Conservation (phyloP, 2,888 invertebrate species). For the Epirrhoe tristata region DNA sequence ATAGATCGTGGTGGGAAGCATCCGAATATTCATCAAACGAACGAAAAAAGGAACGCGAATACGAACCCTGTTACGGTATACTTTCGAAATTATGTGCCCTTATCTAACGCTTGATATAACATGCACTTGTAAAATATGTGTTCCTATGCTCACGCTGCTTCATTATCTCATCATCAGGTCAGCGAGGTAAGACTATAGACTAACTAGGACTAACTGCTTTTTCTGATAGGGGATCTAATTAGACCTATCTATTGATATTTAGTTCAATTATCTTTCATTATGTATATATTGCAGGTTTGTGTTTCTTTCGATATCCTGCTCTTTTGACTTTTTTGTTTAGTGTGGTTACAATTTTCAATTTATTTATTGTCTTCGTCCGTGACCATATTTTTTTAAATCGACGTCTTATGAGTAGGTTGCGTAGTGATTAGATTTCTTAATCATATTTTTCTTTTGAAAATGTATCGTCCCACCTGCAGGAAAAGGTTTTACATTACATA, state of each 20-base stretch:
- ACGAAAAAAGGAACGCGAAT: too few relatives aligned
- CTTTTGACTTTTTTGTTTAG: neutral
- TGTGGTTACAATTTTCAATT: neutral
- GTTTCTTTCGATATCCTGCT: neutral
- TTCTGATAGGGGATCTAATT: neutral
- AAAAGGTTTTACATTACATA: neutral
- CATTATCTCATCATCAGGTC: slow-evolving; percentile 64
- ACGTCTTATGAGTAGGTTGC: neutral
- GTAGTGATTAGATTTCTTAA: neutral
- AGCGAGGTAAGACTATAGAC: slow-evolving; percentile 71
- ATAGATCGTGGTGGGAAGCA: too few relatives aligned
- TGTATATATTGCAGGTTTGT: neutral
- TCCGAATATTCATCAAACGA: too few relatives aligned
- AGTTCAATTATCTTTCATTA: neutral
- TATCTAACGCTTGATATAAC: slow-evolving; percentile 42
- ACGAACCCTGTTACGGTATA: too few relatives aligned
- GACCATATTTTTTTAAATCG: neutral
- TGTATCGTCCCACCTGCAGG: neutral
- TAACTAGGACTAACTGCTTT: neutral
- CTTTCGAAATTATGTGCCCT: neutral
- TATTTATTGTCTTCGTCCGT: neutral
- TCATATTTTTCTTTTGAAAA: neutral
- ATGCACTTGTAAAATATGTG: slow-evolving; percentile 59
- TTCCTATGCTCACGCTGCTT: slow-evolving; percentile 74
- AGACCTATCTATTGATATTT: neutral